Percentiles rank a stretch among this genome's conserved stretches.
Evolutionary conservation across 1,140 invertebrate genomes (phyloP).

Genomic region (Orius laevigatus): DNA sequence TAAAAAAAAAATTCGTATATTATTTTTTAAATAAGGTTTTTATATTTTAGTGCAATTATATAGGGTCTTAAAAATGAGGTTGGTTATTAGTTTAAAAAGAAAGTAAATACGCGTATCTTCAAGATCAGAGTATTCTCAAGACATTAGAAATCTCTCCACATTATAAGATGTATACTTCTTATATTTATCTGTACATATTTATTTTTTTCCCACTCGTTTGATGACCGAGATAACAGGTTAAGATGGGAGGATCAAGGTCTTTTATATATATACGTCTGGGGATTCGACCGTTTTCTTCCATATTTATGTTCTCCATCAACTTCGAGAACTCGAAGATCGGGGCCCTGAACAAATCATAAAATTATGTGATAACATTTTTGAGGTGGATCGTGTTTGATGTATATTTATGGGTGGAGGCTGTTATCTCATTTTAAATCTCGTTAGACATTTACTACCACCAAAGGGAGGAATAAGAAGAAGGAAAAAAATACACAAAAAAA

Average conservation of each 20-base stretch:
- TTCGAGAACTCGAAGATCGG: slow-evolving; percentile 3
- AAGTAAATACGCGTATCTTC: no score
- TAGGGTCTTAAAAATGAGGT: no score
- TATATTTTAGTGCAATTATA: no score
- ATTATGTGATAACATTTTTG: slow-evolving; percentile 12
- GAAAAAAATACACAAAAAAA: neutral
- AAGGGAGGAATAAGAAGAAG: neutral
- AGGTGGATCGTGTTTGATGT: slow-evolving; percentile 11
- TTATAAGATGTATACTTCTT: no score
- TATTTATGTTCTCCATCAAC: slow-evolving; percentile 11
- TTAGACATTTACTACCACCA: slow-evolving; percentile 8
- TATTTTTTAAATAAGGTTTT: no score
- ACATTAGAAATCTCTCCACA: no score
- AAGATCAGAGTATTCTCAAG: no score
- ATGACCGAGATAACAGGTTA: no score
- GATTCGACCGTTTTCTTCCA: slow-evolving; percentile 9
- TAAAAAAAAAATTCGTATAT: no score
- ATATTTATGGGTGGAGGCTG: slow-evolving; percentile 3
- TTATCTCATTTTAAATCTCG: slow-evolving; percentile 3
- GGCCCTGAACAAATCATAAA: slow-evolving; percentile 10
- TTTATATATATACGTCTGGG: neutral
- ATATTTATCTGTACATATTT: no score
- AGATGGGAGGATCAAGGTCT: slow-evolving; percentile 9
- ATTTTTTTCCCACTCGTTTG: no score
- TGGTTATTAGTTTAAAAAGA: no score